Percentiles rank a stretch among this genome's conserved stretches.
phyloP scores from a whole-genome alignment of 30 jellyfish, hydroid and myxozoan genomes.

The Phacellophora camtschatica region DNA sequence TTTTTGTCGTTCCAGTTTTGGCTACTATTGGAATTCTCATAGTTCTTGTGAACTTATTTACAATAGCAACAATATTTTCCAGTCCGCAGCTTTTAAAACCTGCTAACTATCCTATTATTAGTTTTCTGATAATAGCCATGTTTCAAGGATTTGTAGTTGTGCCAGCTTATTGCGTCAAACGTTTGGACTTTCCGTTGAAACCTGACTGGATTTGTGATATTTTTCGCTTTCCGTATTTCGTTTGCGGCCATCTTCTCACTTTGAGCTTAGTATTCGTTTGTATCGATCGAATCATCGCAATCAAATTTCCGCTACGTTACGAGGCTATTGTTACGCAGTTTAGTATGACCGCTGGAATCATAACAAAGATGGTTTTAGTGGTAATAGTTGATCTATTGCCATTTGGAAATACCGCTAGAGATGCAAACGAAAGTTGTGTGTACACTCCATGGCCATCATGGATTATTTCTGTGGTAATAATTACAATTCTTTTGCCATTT shows the following conservation, averaged over 20 bases:
- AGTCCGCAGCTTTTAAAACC: slow-evolving; percentile 58
- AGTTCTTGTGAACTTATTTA: slow-evolving; percentile 38
- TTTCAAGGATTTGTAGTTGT: slow-evolving; percentile 70
- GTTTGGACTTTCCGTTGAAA: neutral
- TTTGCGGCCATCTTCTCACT: slow-evolving; percentile 57
- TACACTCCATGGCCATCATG: slow-evolving; percentile 67
- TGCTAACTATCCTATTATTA: slow-evolving; percentile 57
- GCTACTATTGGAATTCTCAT: slow-evolving; percentile 16
- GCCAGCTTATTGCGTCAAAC: slow-evolving; percentile 53
- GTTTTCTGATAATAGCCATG: slow-evolving; percentile 54
- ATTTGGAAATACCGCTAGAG: slow-evolving; percentile 6
- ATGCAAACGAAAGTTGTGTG: slow-evolving; percentile 12
- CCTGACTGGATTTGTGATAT: slow-evolving; percentile 60
- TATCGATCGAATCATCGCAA: slow-evolving; percentile 62
- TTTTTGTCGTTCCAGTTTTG: slow-evolving; percentile 24
- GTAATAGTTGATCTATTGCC: slow-evolving; percentile 50
- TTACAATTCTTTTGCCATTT: slow-evolving; percentile 52
- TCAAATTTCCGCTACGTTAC: slow-evolving; percentile 54
- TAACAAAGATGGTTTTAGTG: slow-evolving; percentile 9
- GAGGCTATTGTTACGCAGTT: slow-evolving; percentile 25
- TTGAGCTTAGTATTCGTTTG: slow-evolving; percentile 48
- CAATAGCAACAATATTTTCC: slow-evolving; percentile 50
- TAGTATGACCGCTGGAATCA: slow-evolving; percentile 25
- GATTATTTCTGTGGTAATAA: slow-evolving; percentile 43
- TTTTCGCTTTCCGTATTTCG: slow-evolving; percentile 67